These are phyloP conservation scores for Panagrolaimus sp. DNA, from an alignment of 1,140 invertebrate species.

Conservation along the genomic window DNA sequence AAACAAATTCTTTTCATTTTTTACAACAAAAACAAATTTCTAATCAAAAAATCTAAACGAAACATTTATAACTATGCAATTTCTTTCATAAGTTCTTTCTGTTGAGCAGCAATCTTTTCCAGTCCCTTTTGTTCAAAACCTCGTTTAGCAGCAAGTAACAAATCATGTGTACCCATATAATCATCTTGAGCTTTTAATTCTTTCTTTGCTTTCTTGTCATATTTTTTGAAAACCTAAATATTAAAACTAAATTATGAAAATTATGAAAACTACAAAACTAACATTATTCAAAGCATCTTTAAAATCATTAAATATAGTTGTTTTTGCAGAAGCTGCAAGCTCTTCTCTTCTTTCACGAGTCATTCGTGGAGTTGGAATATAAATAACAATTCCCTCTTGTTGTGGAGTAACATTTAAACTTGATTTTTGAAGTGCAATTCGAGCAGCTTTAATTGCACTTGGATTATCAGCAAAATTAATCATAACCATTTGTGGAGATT, in stretches of 20 bases:
- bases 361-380: conserved; percentile 45
- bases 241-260: conserved; percentile 7
- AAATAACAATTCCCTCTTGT: conserved; percentile 47
- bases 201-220: conserved; percentile 27
- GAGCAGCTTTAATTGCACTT: conserved; percentile 41
- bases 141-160: conserved; percentile 29
- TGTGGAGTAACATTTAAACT: conserved; percentile 46
- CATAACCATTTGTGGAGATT: conserved; percentile 46
- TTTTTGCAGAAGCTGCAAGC: conserved; percentile 34
- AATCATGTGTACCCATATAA: conserved; percentile 19
- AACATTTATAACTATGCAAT: conserved; percentile 26
- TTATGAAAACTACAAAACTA: conserved; percentile 10
- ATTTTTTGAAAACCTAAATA: conserved; percentile 34
- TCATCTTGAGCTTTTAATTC: conserved; percentile 19
- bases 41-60: background rate
- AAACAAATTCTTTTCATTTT: too few relatives aligned
- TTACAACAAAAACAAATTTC: conserved; percentile 3
- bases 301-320: conserved; percentile 43
- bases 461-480: conserved; percentile 52
- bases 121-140: conserved; percentile 25
- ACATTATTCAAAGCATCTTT: conserved; percentile 45
- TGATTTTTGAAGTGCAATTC: conserved; percentile 36
- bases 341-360: conserved; percentile 43
- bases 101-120: conserved; percentile 24
- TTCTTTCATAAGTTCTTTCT: conserved; percentile 34